phyloP scores from a whole-genome alignment of 2,888 invertebrate species.

The Pollenia labialis region DNA sequence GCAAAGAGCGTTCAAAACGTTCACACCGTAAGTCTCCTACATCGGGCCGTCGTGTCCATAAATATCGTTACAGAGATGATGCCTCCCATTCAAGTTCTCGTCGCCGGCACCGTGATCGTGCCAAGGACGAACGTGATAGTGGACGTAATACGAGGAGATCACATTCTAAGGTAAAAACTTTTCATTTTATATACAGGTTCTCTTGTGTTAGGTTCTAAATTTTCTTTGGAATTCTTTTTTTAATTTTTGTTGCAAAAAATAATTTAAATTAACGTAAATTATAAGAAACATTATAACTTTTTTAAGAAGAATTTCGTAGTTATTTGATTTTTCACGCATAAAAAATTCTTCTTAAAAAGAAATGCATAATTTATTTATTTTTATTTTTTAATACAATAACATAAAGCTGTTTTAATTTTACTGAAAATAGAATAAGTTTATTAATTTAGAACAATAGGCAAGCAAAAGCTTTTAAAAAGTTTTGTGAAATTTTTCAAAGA shows the following conservation, averaged over 20 bases:
- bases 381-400: slow-evolving; percentile 25
- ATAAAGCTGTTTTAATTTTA: slow-evolving; percentile 61
- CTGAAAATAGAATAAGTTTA: not conserved
- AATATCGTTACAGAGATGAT: slow-evolving; percentile 85
- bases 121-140: slow-evolving; percentile 83
- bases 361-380: slow-evolving; percentile 58
- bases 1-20: slow-evolving; percentile 93
- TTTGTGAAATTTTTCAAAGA: too few species aligned
- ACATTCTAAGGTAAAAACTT: slow-evolving; percentile 84
- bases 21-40: slow-evolving; percentile 93
- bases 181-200: slow-evolving; percentile 80
- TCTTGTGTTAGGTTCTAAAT: slow-evolving; percentile 70
- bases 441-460: too few species aligned
- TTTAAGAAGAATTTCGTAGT: slow-evolving; percentile 26
- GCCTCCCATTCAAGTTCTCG: slow-evolving; percentile 83
- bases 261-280: slow-evolving; percentile 44
- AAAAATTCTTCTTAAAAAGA: slow-evolving; percentile 26
- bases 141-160: slow-evolving; percentile 82
- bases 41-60: slow-evolving; percentile 90
- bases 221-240: slow-evolving; percentile 33
- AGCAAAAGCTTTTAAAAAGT: too few species aligned
- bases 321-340: slow-evolving; percentile 1
- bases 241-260: slow-evolving; percentile 26
- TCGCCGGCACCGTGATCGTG: slow-evolving; percentile 83
- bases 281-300: not conserved